Conservation (phyloP, 2,113 vertebrate species). For the Scytalopus superciliaris region DNA sequence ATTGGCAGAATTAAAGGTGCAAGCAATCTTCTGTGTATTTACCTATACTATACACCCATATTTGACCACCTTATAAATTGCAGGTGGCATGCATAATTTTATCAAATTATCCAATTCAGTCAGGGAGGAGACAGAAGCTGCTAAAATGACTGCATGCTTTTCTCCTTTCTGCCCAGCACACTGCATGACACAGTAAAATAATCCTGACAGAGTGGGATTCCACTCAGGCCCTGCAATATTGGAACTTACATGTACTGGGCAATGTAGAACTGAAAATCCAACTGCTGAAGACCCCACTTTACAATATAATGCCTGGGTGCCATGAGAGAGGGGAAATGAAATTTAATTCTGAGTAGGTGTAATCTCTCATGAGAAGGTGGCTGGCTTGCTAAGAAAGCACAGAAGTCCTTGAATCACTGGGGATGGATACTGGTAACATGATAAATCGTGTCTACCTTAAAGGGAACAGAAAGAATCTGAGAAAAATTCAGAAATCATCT, state of each 20-base stretch:
- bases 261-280: not conserved
- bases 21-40: not conserved
- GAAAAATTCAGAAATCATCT: not conserved
- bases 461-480: not conserved
- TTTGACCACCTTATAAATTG: not conserved
- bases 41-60: not conserved
- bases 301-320: not conserved
- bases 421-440: not conserved
- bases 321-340: not conserved
- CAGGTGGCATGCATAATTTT: not conserved
- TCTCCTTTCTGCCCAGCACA: not conserved
- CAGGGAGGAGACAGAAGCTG: not conserved
- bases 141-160: not conserved
- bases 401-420: not conserved
- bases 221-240: not conserved
- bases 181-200: fast-evolving
- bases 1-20: not conserved
- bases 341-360: not conserved
- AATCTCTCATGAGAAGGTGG: not conserved
- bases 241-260: not conserved
- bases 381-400: not conserved
- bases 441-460: not conserved
- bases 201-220: not conserved
- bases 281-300: not conserved
- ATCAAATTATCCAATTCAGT: not conserved